Conservation (phyloP, 2,888 invertebrate species). For the Euzophera pinguis region DNA sequence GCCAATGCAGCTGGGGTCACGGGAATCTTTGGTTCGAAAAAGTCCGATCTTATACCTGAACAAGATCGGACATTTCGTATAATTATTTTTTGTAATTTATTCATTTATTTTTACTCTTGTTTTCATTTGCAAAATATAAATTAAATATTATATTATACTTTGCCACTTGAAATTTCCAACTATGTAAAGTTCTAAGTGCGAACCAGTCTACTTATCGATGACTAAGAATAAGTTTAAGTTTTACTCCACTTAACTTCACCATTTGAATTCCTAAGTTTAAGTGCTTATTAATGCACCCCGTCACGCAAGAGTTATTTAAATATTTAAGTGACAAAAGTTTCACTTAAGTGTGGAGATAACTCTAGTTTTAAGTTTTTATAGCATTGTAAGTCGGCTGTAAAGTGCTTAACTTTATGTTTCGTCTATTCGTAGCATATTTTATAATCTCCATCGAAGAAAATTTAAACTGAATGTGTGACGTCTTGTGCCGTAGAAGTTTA, state of each 20-base stretch:
- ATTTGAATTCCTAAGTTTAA: constrained; percentile 1
- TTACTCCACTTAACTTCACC: not conserved
- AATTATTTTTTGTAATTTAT: no score
- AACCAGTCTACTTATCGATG: not conserved
- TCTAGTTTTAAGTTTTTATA: constrained; percentile 3
- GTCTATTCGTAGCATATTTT: constrained; percentile 4
- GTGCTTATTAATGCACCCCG: constrained; percentile 8
- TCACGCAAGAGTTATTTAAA: constrained; percentile 6
- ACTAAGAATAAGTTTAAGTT: not conserved
- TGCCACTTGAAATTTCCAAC: not conserved
- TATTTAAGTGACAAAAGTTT: constrained; percentile 1
- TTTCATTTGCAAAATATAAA: no score
- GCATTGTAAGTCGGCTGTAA: constrained; percentile 6
- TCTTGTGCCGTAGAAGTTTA: no score
- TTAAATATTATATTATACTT: no score
- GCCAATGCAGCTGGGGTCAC: no score
- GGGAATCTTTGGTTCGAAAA: no score
- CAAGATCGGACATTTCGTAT: no score
- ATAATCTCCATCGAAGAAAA: not conserved
- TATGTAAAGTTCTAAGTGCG: not conserved
- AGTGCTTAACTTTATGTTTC: constrained; percentile 2
- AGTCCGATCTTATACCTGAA: no score
- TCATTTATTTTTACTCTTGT: no score
- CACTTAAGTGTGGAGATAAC: not conserved
- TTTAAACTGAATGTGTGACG: no score